Evolutionary conservation across 2,113 vertebrate genomes (phyloP).

Genomic region (Cercocebus atys): DNA sequence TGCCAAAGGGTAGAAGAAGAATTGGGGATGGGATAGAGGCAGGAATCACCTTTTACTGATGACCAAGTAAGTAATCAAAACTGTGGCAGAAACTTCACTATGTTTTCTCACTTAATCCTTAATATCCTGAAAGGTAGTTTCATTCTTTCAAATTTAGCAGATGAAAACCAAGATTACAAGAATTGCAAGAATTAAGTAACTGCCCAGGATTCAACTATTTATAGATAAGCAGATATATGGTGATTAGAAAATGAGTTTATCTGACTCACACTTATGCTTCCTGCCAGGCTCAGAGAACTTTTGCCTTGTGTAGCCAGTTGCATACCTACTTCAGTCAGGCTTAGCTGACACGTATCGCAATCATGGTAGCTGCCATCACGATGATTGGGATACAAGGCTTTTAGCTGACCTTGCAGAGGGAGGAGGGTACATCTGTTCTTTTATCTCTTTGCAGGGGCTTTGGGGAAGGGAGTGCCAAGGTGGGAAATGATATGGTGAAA

Average conservation of each 20-base stretch:
- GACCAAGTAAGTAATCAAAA: not conserved
- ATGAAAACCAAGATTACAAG: not conserved
- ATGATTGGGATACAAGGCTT: not conserved
- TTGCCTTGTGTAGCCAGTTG: not conserved
- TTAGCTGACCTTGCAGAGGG: not conserved
- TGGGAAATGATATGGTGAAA: not conserved
- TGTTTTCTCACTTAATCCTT: not conserved
- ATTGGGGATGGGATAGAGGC: not conserved
- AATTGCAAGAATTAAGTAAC: not conserved
- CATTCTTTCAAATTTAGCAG: not conserved
- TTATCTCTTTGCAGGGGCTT: not conserved
- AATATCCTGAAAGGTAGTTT: not conserved
- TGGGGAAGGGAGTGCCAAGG: not conserved
- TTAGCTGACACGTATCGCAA: not conserved
- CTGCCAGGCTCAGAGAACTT: not conserved
- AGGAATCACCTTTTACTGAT: not conserved
- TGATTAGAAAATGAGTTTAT: conserved; percentile 3
- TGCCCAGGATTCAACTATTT: not conserved
- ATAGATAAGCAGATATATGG: not conserved
- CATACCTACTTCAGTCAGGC: not conserved
- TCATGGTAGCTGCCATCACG: not conserved
- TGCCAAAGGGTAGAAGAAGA: not conserved
- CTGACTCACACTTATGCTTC: not conserved
- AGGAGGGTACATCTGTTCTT: not conserved
- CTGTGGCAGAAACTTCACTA: not conserved